Evolutionary conservation across 2,888 invertebrate species (phyloP).

Genomic region (Hedya salicella): DNA sequence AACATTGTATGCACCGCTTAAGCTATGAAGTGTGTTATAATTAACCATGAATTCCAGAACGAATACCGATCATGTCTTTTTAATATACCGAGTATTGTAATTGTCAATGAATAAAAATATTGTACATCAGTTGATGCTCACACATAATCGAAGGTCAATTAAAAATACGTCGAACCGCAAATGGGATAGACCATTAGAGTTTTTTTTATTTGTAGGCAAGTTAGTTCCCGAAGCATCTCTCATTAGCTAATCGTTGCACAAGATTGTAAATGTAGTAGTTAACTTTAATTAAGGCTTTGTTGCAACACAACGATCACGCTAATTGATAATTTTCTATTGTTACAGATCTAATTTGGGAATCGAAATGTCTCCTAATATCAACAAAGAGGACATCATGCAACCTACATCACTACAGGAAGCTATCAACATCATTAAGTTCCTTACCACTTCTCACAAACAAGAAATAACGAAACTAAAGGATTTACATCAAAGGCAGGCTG

Average conservation of each 20-base stretch:
- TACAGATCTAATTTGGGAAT: conserved; percentile 60
- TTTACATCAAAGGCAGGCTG: conserved; percentile 69
- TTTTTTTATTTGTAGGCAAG: conserved; percentile 21
- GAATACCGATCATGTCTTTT: neutral
- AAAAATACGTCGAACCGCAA: conserved; percentile 28
- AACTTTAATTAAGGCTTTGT: conserved; percentile 8
- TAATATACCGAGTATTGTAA: neutral
- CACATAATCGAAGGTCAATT: neutral
- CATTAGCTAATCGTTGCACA: conserved; percentile 31
- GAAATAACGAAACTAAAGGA: conserved; percentile 74
- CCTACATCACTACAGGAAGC: conserved; percentile 78
- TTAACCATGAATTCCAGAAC: conserved; percentile 6
- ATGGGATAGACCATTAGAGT: conserved; percentile 11
- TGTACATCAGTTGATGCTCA: neutral
- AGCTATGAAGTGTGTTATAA: conserved; percentile 13
- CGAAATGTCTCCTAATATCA: conserved; percentile 60
- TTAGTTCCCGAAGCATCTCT: conserved; percentile 17
- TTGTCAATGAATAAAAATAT: neutral
- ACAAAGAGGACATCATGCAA: conserved; percentile 67
- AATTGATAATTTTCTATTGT: conserved; percentile 51
- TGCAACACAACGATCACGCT: conserved; percentile 44
- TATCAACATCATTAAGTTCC: conserved; percentile 77
- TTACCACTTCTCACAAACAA: conserved; percentile 77
- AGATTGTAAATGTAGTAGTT: conserved; percentile 18
- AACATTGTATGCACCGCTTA: conserved; percentile 26